phyloP scores from a whole-genome alignment of 1,140 invertebrate species.

The Saccostrea echinata region DNA sequence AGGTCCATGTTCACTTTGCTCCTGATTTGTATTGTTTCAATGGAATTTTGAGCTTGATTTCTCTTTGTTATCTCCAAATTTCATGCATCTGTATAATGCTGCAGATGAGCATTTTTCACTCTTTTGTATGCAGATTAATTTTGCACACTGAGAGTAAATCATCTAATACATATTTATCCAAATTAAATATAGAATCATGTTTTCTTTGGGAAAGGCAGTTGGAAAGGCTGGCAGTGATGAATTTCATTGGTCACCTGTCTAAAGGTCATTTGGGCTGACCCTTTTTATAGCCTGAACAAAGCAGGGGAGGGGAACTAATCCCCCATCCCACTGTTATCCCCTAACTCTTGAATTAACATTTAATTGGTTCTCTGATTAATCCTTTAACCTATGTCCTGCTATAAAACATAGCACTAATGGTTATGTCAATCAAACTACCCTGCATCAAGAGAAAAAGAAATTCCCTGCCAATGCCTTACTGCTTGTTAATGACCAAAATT shows the following conservation, averaged over 20 bases:
- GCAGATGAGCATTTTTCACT: too few relatives aligned
- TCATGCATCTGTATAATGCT: too few relatives aligned
- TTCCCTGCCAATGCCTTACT: background rate
- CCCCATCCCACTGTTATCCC: background rate
- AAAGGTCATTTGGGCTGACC: conserved; percentile 11
- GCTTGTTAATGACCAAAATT: conserved; percentile 22
- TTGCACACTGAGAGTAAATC: too few relatives aligned
- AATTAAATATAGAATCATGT: too few relatives aligned
- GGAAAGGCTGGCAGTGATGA: background rate
- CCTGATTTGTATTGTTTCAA: too few relatives aligned
- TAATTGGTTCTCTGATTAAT: conserved; percentile 25
- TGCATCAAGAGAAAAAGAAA: background rate
- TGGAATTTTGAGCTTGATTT: too few relatives aligned
- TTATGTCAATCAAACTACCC: conserved; percentile 4
- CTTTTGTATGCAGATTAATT: too few relatives aligned
- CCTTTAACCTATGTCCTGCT: conserved; percentile 33
- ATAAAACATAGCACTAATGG: conserved; percentile 2
- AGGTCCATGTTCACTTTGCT: too few relatives aligned
- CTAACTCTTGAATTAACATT: conserved; percentile 21
- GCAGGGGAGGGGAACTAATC: background rate
- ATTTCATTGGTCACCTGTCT: background rate
- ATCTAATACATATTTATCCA: too few relatives aligned
- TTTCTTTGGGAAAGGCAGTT: too few relatives aligned
- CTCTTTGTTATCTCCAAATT: too few relatives aligned
- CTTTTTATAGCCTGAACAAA: background rate